Evolutionary conservation across 2,113 vertebrate genomes (phyloP), one percentile per base, ranked within the genome.

Genomic region (Phycodurus eques): DNA sequence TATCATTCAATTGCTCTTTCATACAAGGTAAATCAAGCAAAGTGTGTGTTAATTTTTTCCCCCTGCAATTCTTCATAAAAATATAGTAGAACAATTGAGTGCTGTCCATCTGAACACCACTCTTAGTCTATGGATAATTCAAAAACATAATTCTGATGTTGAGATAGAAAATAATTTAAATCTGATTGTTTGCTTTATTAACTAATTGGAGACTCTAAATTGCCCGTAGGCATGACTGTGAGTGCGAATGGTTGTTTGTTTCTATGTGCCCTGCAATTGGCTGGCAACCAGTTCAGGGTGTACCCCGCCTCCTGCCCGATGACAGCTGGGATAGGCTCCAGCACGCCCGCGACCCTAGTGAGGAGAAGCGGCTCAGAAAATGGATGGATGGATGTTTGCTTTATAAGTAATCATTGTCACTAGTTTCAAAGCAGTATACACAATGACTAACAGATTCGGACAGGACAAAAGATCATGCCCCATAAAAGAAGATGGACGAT

Each of bases 1-100:
- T 67, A 46, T 47, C 43, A 43, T 66, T 22, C 11, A 31, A 73
- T 31, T 66, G 64, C 59, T 70, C 11, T 27, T 47, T 71, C 69
- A 66, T 54, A 54, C 72, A 49, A 44, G 70, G 68, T 59, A 27
- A 71, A 65, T 71, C 51, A 83, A 81, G 72, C 67, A 73, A 76
- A 27, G 17, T 63, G 19, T 19, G 19, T 43, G 11, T 35, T 63
- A 67, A 39, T 33, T 71, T 54, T 68, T 59, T 59, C 27, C 27
- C 11, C 13, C 12, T 59, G 22, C 22, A 2, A 31, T 14, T 59
- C 12, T 31, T 59, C 12, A 59, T 33, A 27, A 31, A 5, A 1
- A 31, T 59, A 31, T 59, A 5, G 22, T 5, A 12, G 56, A 59
- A 59, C 4, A 59, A 59, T 13, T 70, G 33, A 61, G 35, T n/a